phyloP scores from a whole-genome alignment of 2,888 invertebrate species.

The Asteroscopus sphinx region DNA sequence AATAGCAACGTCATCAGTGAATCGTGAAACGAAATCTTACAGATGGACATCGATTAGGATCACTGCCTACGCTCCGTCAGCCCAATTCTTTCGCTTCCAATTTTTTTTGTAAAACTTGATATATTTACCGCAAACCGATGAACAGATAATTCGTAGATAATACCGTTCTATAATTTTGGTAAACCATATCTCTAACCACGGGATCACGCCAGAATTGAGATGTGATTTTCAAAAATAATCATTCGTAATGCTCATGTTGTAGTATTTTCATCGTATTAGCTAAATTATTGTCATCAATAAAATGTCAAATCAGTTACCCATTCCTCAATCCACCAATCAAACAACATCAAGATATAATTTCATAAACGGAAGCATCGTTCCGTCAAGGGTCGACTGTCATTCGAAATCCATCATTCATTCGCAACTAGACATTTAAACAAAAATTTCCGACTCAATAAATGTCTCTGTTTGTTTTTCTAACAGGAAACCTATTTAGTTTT shows the following conservation, averaged over 20 bases:
- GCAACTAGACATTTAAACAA: slow-evolving; percentile 81
- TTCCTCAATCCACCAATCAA: slow-evolving; percentile 33
- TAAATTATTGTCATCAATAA: slow-evolving; percentile 56
- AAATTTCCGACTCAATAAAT: slow-evolving; percentile 86
- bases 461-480: slow-evolving; percentile 87
- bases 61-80: slow-evolving; percentile 84
- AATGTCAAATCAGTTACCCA: slow-evolving; percentile 30
- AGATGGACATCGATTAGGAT: slow-evolving; percentile 80
- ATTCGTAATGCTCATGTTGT: too few species aligned
- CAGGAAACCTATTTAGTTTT: slow-evolving; percentile 87
- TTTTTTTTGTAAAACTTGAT: slow-evolving; percentile 78
- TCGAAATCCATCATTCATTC: slow-evolving; percentile 86
- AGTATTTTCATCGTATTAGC: slow-evolving; percentile 34
- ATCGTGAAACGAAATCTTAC: slow-evolving; percentile 77
- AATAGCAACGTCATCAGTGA: slow-evolving; percentile 66
- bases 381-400: slow-evolving; percentile 79
- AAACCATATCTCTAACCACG: slow-evolving; percentile 32
- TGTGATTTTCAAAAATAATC: slow-evolving; percentile 13
- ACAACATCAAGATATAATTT: slow-evolving; percentile 61
- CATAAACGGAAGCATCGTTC: slow-evolving; percentile 75
- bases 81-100: slow-evolving; percentile 75
- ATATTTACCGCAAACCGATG: slow-evolving; percentile 82
- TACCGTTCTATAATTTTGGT: slow-evolving; percentile 42
- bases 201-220: background rate
- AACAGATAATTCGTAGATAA: slow-evolving; percentile 72